Conservation (phyloP, 2,888 invertebrate genomes). For the Heliconius charithonia region DNA sequence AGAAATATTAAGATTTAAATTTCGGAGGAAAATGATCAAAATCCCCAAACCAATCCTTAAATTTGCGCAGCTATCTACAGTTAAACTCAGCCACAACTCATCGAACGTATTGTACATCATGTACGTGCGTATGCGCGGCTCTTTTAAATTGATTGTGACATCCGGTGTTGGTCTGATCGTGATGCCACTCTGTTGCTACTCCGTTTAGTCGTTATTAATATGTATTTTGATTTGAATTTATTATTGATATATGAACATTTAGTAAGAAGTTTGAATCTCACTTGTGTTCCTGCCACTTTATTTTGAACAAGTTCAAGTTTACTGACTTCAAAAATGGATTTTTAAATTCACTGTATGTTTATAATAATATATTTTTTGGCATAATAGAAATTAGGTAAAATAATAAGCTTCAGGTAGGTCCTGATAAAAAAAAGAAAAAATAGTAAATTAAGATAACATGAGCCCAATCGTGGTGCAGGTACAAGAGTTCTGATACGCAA, state of each 20-base stretch:
- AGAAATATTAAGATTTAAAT: no score
- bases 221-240: neutral
- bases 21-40: no score
- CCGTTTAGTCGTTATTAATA: neutral
- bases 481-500: no score
- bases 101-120: neutral
- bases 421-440: neutral
- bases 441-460: neutral
- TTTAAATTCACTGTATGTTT: no score
- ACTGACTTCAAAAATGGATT: no score
- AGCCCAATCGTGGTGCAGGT: neutral
- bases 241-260: neutral
- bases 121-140: slow-evolving; percentile 32
- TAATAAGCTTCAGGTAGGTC: neutral
- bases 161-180: slow-evolving; percentile 31
- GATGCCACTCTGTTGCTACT: slow-evolving; percentile 16
- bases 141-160: slow-evolving; percentile 35
- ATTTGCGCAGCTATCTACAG: neutral
- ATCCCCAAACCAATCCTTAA: neutral
- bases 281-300: no score
- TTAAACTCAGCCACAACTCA: neutral
- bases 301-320: no score
- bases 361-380: neutral
- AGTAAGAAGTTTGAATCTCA: no score
- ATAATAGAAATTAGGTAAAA: neutral